phyloP scores from a whole-genome alignment of 1,140 invertebrate species.

The Drosophila pseudoananassae region DNA sequence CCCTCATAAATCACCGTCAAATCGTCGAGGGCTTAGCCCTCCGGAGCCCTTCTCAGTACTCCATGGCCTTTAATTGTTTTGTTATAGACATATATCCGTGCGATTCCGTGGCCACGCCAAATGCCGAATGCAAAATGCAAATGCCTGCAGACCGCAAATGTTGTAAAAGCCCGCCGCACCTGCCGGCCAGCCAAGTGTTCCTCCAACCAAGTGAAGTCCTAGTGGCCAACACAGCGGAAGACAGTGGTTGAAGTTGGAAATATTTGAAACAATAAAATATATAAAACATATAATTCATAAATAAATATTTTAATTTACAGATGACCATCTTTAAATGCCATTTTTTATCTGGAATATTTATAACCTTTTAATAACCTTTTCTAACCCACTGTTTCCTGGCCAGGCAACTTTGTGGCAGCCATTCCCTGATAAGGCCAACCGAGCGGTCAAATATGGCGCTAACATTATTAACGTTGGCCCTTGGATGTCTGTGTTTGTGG shows the following conservation, averaged over 20 bases:
- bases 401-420: slow-evolving; percentile 59
- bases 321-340: too few relatives aligned
- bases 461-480: slow-evolving; percentile 56
- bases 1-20: slow-evolving; percentile 77
- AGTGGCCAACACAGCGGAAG: slow-evolving; percentile 43
- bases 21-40: slow-evolving; percentile 70
- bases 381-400: slow-evolving; percentile 47
- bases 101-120: slow-evolving; percentile 47
- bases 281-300: not conserved
- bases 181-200: slow-evolving; percentile 6
- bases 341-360: not conserved
- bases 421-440: slow-evolving; percentile 60
- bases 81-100: slow-evolving; percentile 81
- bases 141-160: slow-evolving; percentile 68
- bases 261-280: not conserved
- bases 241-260: slow-evolving; percentile 4
- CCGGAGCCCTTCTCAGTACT: slow-evolving; percentile 5
- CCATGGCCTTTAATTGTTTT: slow-evolving; percentile 74
- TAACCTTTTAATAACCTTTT: not conserved
- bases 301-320: not conserved
- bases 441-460: slow-evolving; percentile 70
- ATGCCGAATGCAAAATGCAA: slow-evolving; percentile 73
- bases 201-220: slow-evolving; percentile 11
- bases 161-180: slow-evolving; percentile 56
- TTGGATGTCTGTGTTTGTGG: slow-evolving; percentile 44